Percentiles rank a stretch among this genome's conserved stretches.
These are phyloP conservation scores for Amblyopsis hoosieri DNA, from an alignment of 2,797 vertebrate species.

Conservation along the genomic window DNA sequence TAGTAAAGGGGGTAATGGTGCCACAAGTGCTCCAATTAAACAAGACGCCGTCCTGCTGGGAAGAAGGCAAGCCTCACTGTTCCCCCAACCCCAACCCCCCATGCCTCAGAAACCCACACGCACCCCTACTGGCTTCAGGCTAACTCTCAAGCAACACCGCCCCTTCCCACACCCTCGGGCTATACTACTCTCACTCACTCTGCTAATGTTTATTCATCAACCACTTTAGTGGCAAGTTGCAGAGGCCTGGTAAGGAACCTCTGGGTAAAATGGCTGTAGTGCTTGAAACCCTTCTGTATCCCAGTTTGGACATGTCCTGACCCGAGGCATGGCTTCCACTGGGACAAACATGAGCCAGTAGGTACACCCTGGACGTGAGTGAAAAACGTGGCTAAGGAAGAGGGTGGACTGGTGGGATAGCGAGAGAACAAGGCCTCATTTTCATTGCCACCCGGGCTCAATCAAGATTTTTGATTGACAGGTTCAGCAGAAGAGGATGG, in stretches of 20 bases:
- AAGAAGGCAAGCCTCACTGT: slow-evolving; percentile 60
- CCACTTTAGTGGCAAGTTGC: slow-evolving; percentile 75
- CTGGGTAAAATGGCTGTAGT: no score
- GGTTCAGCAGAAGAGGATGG: slow-evolving; percentile 67
- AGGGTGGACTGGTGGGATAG: slow-evolving; percentile 28
- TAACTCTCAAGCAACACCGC: slow-evolving; percentile 50
- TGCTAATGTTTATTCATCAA: slow-evolving; percentile 82
- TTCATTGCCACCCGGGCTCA: slow-evolving; percentile 67
- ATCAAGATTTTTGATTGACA: slow-evolving; percentile 79
- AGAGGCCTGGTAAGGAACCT: slow-evolving; percentile 67
- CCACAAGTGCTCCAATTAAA: slow-evolving; percentile 81
- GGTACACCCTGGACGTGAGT: slow-evolving; percentile 26
- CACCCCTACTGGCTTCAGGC: slow-evolving; percentile 39
- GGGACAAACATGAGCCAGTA: slow-evolving; percentile 23
- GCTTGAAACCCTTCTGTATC: no score
- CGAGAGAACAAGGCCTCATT: slow-evolving; percentile 65
- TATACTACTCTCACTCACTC: slow-evolving; percentile 60
- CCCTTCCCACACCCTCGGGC: slow-evolving; percentile 44
- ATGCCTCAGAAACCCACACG: slow-evolving; percentile 9
- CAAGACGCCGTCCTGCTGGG: slow-evolving; percentile 73
- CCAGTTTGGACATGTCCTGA: no score
- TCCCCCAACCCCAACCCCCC: slow-evolving; percentile 40
- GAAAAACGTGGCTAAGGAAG: slow-evolving; percentile 12
- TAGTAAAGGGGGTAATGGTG: slow-evolving; percentile 78
- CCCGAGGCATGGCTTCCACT: slow-evolving; percentile 33